Evolutionary conservation across 2,888 invertebrate species (phyloP).

Genomic region (Aphelenchoides bicaudatus): DNA sequence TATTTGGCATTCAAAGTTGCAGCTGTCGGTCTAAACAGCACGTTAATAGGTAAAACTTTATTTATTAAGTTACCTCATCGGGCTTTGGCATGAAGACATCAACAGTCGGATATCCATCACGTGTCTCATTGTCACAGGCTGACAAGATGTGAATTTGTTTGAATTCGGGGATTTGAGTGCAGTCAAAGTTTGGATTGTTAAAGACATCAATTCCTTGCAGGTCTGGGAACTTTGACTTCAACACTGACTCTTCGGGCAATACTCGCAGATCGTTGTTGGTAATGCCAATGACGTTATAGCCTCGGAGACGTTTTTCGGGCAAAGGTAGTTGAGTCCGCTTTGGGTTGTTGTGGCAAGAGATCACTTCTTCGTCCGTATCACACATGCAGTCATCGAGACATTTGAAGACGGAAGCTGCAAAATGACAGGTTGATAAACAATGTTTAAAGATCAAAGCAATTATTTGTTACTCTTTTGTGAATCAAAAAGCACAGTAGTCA

Average conservation of each 20-base stretch:
- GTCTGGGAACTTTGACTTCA: constrained; percentile 49
- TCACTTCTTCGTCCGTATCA: constrained; percentile 45
- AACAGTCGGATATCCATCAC: constrained; percentile 1
- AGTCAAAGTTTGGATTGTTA: constrained; percentile 49
- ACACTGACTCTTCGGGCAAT: constrained; percentile 43
- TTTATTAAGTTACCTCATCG: no score
- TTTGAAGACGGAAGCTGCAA: constrained; percentile 41
- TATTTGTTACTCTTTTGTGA: no score
- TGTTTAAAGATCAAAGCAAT: no score
- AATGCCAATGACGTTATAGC: constrained; percentile 47
- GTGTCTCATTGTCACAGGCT: constrained; percentile 9
- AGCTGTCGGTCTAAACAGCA: constrained; percentile 29
- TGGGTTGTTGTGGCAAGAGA: constrained; percentile 50
- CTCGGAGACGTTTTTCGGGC: constrained; percentile 43
- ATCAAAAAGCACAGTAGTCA: no score
- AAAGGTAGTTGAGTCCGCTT: constrained; percentile 38
- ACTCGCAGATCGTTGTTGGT: constrained; percentile 44
- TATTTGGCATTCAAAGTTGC: constrained; percentile 44
- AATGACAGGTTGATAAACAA: constrained; percentile 12
- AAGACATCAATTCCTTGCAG: constrained; percentile 48
- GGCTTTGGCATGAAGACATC: constrained; percentile 7
- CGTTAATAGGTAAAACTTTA: not conserved
- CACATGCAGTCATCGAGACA: constrained; percentile 48
- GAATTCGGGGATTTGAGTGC: constrained; percentile 37
- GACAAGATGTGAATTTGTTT: constrained; percentile 27